A percentile compares a stretch with the other conserved stretches of the same genome.
Evolutionary conservation across 2,113 vertebrate genomes (phyloP).

Genomic region (Lichenostomus cassidix): DNA sequence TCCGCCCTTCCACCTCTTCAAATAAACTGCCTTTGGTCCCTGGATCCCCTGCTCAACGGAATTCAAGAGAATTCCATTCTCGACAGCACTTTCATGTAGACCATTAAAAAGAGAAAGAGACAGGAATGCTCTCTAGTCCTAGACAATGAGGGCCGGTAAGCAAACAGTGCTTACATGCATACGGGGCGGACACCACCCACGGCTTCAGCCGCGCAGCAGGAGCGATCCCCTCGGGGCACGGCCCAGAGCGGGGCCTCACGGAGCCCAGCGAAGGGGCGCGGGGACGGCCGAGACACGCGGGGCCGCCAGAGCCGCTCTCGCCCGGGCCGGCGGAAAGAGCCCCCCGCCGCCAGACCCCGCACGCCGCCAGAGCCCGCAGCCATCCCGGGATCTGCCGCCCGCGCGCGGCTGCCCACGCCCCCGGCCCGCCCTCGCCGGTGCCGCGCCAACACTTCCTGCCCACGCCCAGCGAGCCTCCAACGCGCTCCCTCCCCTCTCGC

Average conservation of each 20-base stretch:
- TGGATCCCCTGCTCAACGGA: neutral
- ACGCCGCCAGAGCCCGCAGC: neutral
- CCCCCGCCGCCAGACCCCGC: neutral
- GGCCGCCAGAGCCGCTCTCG: neutral
- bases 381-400: neutral
- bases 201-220: neutral
- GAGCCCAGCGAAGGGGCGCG: neutral
- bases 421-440: neutral
- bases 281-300: neutral
- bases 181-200: neutral
- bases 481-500: neutral
- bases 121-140: neutral
- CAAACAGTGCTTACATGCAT: neutral
- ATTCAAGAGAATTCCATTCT: neutral
- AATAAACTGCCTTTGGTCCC: neutral
- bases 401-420: neutral
- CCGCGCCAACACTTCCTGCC: conserved; percentile 48
- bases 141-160: neutral
- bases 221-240: neutral
- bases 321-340: neutral
- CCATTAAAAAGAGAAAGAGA: neutral
- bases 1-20: neutral
- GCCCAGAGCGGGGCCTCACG: neutral
- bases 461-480: conserved; percentile 45
- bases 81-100: neutral